Percentiles rank a stretch among this genome's conserved stretches.
phyloP scores from a whole-genome alignment of 92 coral and sea anemone species.

The Actinostola sp. region DNA sequence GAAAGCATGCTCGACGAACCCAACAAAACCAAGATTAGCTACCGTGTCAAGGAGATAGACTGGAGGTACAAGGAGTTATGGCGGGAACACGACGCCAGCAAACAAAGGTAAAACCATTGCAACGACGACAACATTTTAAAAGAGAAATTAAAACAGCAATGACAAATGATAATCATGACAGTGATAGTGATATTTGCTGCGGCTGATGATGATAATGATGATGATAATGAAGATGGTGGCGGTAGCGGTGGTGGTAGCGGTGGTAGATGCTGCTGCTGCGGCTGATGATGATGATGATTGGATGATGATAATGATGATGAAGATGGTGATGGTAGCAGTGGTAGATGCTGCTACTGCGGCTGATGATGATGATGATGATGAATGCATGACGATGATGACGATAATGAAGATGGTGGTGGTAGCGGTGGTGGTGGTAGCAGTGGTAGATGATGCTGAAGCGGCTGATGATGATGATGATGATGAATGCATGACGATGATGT shows the following conservation, averaged over 20 bases:
- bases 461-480: too few relatives aligned
- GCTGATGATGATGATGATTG: neutral
- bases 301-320: neutral
- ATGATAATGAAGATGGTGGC: neutral
- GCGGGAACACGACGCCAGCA: conserved; percentile 54
- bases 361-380: neutral
- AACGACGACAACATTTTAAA: neutral
- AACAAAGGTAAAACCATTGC: conserved; percentile 51
- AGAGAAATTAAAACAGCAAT: neutral
- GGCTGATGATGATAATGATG: too few relatives aligned
- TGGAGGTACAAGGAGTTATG: conserved; percentile 77
- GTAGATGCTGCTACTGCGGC: too few relatives aligned
- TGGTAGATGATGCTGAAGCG: too few relatives aligned
- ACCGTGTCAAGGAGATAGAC: conserved; percentile 57
- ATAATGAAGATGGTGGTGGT: neutral
- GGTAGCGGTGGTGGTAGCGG: neutral
- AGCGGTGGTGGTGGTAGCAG: too few relatives aligned
- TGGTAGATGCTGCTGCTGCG: too few relatives aligned
- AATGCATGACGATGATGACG: neutral
- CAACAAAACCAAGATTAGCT: conserved; percentile 7
- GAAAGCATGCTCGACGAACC: conserved; percentile 23
- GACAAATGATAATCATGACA: too few relatives aligned
- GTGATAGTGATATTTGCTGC: too few relatives aligned
- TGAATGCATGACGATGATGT: too few relatives aligned
- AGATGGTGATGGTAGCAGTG: too few relatives aligned